A percentile compares a stretch with the other conserved stretches of the same genome.
Evolutionary conservation across 1,140 invertebrate genomes (phyloP).

Genomic region (Aphaenogaster floridana): DNA sequence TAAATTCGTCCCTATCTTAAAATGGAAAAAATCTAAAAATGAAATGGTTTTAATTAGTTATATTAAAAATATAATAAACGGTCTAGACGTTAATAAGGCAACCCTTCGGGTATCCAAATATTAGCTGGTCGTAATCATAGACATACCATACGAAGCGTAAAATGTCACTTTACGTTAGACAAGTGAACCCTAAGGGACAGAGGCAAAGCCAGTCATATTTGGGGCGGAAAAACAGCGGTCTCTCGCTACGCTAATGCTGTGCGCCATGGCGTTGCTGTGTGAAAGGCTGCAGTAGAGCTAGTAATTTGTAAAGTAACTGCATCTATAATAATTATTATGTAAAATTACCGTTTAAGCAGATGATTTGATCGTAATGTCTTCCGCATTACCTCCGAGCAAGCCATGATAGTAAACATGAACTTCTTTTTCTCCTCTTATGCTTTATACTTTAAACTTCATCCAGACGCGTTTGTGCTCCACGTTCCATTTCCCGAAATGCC

Average conservation of each 20-base stretch:
- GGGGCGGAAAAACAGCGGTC: conserved; percentile 32
- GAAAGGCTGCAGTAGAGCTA: not conserved
- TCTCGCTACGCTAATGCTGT: not conserved
- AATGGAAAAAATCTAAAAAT: not conserved
- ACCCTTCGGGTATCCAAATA: conserved; percentile 19
- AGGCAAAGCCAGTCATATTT: conserved; percentile 30
- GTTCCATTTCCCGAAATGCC: not conserved
- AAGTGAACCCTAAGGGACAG: conserved; percentile 38
- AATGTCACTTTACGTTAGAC: conserved; percentile 1
- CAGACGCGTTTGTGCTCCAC: not conserved
- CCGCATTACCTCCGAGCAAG: conserved; percentile 4
- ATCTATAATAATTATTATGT: conserved; percentile 6
- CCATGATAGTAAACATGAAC: not conserved
- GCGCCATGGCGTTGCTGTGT: conserved; percentile 6
- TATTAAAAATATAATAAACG: not conserved
- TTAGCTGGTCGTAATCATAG: not conserved
- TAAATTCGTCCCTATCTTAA: not conserved
- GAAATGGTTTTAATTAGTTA: not conserved
- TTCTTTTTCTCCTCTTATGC: not conserved
- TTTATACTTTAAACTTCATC: conserved; percentile 21
- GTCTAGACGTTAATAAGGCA: not conserved
- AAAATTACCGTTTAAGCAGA: conserved; percentile 12
- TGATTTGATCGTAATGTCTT: not conserved
- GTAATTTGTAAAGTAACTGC: conserved; percentile 17
- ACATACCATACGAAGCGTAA: conserved; percentile 22